Base-by-base conservation (phyloP, 1,140 invertebrate genomes). In the Diprion similis region DNA sequence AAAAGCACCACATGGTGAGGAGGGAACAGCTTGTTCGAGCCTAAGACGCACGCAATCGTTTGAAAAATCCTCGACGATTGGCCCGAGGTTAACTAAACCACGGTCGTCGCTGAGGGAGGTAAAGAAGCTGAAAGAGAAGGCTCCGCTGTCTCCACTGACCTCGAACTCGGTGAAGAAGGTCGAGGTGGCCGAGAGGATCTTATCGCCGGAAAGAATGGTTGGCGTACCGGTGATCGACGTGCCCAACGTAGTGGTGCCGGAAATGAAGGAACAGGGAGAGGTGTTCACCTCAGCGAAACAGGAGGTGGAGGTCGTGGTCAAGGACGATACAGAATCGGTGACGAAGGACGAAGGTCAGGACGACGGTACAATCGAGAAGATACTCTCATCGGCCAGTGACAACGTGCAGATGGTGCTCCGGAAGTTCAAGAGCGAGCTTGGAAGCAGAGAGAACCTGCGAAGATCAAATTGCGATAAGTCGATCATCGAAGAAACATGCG, bases 281-380 rank as follows among this genome's bases (percentile, higher is more conserved):
- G 51, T 15, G 0, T 17, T 13, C 3, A 17, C 1, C 6, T 13
- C 18, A 7, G 8, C 11, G 18, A 18, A 18, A 64, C 13, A 64
- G 13, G 59, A 64, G 17, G 17, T 4, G 17, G 59, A 64, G 13
- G 59, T 64, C 17, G 59, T 15, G 13, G 66, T 68, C 66, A 68
- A 68, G 51, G 68, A 71, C 66, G 67, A 48, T 37, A 66, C 64
- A 8, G 47, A 66, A 15, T 73, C 72, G n/a, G 72, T 71, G 66
- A 45, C 66, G 48, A 64, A 17, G 48, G n/a, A 66, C 13, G 65
- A 68, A 69, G 13, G 13, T 59, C 7, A 11, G 15, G 51, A 11
- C 46, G 70, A 19, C 47, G 37, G 19, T 1, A 46, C 15, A 71
- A 68, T 64, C 10, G 70, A 72, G 37, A 46, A 13, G 18, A 68